Conservation (phyloP, 1,140 invertebrate genomes). For the Latrodectus geometricus region DNA sequence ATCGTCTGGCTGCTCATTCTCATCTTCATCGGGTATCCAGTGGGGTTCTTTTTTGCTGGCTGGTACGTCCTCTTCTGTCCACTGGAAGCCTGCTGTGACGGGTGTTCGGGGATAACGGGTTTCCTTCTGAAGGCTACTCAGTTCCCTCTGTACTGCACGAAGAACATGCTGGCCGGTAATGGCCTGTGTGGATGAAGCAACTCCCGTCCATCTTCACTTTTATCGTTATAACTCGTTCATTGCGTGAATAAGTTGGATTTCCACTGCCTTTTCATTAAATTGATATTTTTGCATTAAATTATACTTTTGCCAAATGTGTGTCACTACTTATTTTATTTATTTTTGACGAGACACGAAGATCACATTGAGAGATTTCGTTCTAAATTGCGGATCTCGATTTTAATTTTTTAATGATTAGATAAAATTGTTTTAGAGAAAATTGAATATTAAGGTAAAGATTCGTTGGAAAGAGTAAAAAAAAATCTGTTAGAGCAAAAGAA, state of each 20-base stretch:
- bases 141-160: conserved; percentile 63
- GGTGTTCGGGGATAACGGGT: conserved; percentile 47
- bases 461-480: no score
- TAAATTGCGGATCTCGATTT: no score
- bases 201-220: background rate
- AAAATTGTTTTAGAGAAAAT: no score
- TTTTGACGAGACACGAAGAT: no score
- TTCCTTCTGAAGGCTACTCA: conserved; percentile 63
- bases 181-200: conserved; percentile 31
- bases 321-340: background rate
- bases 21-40: conserved; percentile 64
- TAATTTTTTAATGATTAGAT: no score
- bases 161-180: conserved; percentile 63
- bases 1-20: conserved; percentile 64
- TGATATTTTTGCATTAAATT: background rate
- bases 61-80: conserved; percentile 65
- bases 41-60: conserved; percentile 62
- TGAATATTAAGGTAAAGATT: no score
- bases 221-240: background rate
- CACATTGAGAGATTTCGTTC: no score
- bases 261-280: background rate
- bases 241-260: background rate
- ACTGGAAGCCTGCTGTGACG: conserved; percentile 55
- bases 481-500: no score
- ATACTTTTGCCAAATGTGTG: background rate